phyloP scores from a whole-genome alignment of 2,113 vertebrate genomes.

The Elanus axillaris region DNA sequence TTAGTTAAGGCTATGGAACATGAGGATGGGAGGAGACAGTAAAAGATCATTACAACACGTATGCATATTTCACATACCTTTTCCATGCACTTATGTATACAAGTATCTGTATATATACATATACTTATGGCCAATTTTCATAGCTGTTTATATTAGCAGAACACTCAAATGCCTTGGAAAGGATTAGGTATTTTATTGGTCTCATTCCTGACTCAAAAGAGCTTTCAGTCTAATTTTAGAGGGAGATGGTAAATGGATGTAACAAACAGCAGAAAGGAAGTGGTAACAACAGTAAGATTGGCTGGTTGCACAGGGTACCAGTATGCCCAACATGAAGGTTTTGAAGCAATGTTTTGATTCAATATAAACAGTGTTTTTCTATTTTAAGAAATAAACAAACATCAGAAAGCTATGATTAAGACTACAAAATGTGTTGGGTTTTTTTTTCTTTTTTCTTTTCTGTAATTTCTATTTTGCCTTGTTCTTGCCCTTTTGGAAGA shows the following conservation, averaged over 20 bases:
- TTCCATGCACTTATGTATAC: neutral
- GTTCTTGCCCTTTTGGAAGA: neutral
- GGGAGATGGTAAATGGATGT: neutral
- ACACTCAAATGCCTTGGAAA: neutral
- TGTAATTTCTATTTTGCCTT: neutral
- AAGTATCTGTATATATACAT: neutral
- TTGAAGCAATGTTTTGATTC: neutral
- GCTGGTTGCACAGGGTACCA: neutral
- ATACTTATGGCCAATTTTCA: neutral
- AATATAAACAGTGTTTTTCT: neutral
- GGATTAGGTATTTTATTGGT: neutral
- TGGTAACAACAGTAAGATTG: neutral
- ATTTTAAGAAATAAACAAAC: constrained; percentile 1
- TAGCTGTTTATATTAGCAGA: neutral
- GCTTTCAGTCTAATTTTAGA: neutral
- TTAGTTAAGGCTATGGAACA: neutral
- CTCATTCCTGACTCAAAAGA: neutral
- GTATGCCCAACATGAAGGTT: neutral
- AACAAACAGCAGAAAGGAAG: neutral
- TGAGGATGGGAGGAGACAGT: neutral
- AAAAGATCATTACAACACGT: neutral
- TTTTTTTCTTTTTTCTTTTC: neutral
- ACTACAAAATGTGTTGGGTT: neutral
- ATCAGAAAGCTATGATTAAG: constrained; percentile 36
- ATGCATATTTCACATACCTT: neutral